Evolutionary conservation across 2,888 invertebrate genomes (phyloP).

Genomic region (Drosophila picticornis): DNA sequence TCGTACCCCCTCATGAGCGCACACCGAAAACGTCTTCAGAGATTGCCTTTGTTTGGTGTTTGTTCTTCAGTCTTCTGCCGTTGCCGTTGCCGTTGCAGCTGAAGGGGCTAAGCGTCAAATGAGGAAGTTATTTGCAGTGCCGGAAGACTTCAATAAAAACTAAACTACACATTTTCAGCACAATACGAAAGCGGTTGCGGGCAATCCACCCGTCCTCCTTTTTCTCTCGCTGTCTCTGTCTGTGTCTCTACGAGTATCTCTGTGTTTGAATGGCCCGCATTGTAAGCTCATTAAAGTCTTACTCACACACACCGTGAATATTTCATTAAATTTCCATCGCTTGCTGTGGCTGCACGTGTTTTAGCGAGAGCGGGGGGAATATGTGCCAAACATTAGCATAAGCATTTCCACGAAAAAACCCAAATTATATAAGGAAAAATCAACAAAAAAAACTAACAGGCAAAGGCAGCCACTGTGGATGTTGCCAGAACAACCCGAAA

Average conservation of each 20-base stretch:
- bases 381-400: constrained; percentile 66
- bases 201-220: not conserved
- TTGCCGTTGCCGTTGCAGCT: constrained; percentile 26
- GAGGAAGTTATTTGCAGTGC: constrained; percentile 61
- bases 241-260: constrained; percentile 24
- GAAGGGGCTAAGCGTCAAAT: constrained; percentile 52
- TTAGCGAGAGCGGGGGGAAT: constrained; percentile 1
- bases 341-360: constrained; percentile 3
- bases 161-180: constrained; percentile 59
- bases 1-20: not conserved
- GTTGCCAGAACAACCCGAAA: not conserved
- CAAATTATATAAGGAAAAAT: constrained; percentile 12
- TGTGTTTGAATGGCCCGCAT: constrained; percentile 45
- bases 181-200: constrained; percentile 35
- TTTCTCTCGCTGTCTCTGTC: constrained; percentile 2
- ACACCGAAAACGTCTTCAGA: constrained; percentile 20
- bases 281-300: constrained; percentile 67
- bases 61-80: constrained; percentile 32
- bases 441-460: constrained; percentile 36
- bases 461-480: constrained; percentile 11
- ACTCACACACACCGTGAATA: constrained; percentile 45
- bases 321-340: constrained; percentile 64
- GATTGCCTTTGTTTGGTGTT: constrained; percentile 51
- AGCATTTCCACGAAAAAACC: constrained; percentile 45
- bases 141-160: constrained; percentile 61